Conservation (phyloP, 1,140 invertebrate species). For the Myzus persicae region DNA sequence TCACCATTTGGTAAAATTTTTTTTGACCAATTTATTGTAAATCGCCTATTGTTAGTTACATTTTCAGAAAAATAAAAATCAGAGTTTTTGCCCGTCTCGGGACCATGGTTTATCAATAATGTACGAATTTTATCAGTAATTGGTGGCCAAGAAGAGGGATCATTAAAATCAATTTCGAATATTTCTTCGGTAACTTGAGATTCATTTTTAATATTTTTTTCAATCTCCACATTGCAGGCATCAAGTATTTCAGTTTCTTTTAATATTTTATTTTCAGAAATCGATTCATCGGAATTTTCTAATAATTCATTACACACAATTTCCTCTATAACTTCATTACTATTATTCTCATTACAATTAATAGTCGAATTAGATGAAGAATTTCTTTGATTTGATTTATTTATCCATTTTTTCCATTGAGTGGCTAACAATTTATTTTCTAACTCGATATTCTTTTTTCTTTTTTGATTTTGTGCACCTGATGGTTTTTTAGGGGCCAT, state of each 20-base stretch:
- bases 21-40: neutral
- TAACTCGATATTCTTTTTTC: too few relatives aligned
- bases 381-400: too few relatives aligned
- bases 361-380: too few relatives aligned
- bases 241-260: neutral
- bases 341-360: too few relatives aligned
- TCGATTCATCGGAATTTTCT: neutral
- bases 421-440: too few relatives aligned
- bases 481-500: too few relatives aligned
- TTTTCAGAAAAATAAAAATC: slow-evolving; percentile 5
- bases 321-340: neutral
- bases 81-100: too few relatives aligned
- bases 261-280: neutral
- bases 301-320: neutral
- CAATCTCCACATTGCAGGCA: neutral
- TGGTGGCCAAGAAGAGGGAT: slow-evolving; percentile 20
- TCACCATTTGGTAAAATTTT: neutral
- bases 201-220: slow-evolving; percentile 9
- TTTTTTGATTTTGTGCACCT: too few relatives aligned
- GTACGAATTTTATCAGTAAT: slow-evolving; percentile 18
- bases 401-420: too few relatives aligned
- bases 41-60: neutral
- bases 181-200: neutral
- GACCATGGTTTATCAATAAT: neutral
- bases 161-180: slow-evolving; percentile 14